A percentile compares a stretch with the other conserved stretches of the same genome.
phyloP scores from a whole-genome alignment of 1,140 invertebrate species.

The Procambarus clarkii region DNA sequence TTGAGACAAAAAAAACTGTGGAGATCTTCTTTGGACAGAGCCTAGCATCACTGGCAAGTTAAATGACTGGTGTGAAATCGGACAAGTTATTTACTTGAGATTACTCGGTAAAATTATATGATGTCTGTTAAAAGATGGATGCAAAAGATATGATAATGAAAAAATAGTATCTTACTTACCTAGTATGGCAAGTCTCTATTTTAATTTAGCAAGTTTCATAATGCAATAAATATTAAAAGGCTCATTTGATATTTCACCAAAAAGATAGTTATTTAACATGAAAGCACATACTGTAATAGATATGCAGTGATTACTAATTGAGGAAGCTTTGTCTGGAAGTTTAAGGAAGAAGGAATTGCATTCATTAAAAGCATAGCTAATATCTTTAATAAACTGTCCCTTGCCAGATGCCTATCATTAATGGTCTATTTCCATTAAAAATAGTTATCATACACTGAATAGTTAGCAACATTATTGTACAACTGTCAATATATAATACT shows the following conservation, averaged over 20 bases:
- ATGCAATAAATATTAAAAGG: neutral
- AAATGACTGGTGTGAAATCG: neutral
- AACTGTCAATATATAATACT: neutral
- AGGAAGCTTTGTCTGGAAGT: neutral
- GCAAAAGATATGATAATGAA: too few relatives aligned
- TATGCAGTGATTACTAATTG: neutral
- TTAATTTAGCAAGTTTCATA: neutral
- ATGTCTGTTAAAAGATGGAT: too few relatives aligned
- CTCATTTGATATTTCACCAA: too few relatives aligned
- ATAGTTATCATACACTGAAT: neutral
- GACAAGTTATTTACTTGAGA: too few relatives aligned
- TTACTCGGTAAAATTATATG: conserved; percentile 2
- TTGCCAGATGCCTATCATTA: neutral
- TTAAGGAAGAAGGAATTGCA: neutral
- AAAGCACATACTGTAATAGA: too few relatives aligned
- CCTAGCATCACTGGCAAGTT: neutral
- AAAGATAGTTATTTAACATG: too few relatives aligned
- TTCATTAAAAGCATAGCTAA: neutral
- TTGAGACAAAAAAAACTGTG: neutral
- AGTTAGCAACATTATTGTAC: neutral
- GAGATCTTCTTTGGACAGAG: conserved; percentile 7
- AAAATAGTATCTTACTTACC: too few relatives aligned
- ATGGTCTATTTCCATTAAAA: neutral
- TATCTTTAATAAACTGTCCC: neutral
- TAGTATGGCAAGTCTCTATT: neutral